phyloP scores from a whole-genome alignment of 2,113 vertebrate species.

The Hippocampus barbouri region DNA sequence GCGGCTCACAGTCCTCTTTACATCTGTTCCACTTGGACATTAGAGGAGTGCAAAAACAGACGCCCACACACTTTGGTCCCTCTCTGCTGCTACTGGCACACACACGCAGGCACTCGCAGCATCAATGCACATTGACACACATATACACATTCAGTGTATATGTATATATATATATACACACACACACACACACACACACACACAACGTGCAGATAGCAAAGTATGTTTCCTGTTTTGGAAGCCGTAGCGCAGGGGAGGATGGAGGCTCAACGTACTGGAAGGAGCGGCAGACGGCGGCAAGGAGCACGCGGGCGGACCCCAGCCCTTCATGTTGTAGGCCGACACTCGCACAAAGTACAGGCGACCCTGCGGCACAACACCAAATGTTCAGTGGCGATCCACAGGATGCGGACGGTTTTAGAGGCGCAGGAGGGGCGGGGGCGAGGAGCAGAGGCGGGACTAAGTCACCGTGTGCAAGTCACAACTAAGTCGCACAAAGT shows the following conservation, averaged over 20 bases:
- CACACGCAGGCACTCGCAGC: slow-evolving; percentile 10
- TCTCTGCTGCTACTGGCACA: slow-evolving; percentile 3
- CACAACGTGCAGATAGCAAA: slow-evolving; percentile 5
- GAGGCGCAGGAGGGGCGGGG: too few relatives aligned
- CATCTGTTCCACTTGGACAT: slow-evolving; percentile 9
- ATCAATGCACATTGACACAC: slow-evolving; percentile 5
- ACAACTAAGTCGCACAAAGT: too few relatives aligned
- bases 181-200: neutral
- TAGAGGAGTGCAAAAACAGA: slow-evolving; percentile 7
- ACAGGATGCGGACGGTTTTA: too few relatives aligned
- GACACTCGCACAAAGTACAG: slow-evolving; percentile 83
- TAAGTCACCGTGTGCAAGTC: too few relatives aligned
- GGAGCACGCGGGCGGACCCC: slow-evolving; percentile 81
- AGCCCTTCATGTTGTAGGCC: slow-evolving; percentile 95
- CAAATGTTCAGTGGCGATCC: too few relatives aligned
- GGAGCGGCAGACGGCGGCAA: slow-evolving; percentile 82
- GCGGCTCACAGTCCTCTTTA: slow-evolving; percentile 3
- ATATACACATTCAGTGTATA: slow-evolving; percentile 7
- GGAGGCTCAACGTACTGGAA: slow-evolving; percentile 80
- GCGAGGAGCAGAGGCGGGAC: too few relatives aligned
- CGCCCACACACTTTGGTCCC: slow-evolving; percentile 16
- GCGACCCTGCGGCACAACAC: slow-evolving; percentile 74
- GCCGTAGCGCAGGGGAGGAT: neutral
- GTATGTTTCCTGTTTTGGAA: neutral
- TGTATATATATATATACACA: too few relatives aligned